Conservation (phyloP, 2,113 vertebrate species). For the Oxyura jamaicensis region DNA sequence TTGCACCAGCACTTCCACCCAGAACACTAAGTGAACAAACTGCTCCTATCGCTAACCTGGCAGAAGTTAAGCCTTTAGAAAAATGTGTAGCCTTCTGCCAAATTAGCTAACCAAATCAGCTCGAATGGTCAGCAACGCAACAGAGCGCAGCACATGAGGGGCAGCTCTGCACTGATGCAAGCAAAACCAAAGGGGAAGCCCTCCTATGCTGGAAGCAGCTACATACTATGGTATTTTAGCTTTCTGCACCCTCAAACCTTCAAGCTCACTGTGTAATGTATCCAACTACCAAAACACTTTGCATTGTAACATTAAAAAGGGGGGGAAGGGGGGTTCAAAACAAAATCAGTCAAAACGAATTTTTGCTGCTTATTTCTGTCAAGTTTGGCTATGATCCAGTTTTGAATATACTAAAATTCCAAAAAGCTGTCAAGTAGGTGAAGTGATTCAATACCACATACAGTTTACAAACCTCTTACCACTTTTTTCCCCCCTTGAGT, state of each 20-base stretch:
- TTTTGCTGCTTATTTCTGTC: background rate
- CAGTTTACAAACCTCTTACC: background rate
- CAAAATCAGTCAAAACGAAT: background rate
- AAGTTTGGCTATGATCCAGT: background rate
- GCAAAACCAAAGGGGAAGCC: background rate
- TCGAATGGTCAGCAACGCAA: background rate
- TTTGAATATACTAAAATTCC: background rate
- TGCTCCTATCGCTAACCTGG: background rate
- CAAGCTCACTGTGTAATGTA: background rate
- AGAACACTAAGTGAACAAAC: background rate
- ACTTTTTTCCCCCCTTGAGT: background rate
- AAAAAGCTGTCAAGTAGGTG: background rate
- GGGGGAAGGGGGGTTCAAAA: background rate
- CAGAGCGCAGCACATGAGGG: background rate
- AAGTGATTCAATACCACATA: background rate
- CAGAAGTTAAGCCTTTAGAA: background rate
- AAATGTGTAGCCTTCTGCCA: background rate
- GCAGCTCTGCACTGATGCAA: background rate
- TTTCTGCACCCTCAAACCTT: background rate
- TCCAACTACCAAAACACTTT: background rate
- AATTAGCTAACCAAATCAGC: background rate
- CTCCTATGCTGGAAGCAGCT: background rate
- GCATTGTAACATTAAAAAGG: background rate
- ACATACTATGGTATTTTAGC: background rate
- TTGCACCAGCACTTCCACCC: background rate